These are phyloP conservation scores for Drosophila albomicans DNA, from an alignment of 1,140 invertebrate species.

Conservation along the genomic window DNA sequence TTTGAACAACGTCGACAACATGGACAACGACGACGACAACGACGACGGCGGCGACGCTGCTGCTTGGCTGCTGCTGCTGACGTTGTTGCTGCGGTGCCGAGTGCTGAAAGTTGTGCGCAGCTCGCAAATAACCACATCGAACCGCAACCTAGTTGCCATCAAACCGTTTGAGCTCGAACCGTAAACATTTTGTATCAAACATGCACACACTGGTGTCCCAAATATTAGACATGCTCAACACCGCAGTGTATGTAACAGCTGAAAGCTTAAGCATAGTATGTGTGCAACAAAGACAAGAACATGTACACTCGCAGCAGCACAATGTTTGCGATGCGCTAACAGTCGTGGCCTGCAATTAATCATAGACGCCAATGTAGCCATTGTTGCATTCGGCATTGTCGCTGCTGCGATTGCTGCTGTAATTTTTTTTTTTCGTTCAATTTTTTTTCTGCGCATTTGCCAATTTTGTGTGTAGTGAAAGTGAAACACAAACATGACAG, in stretches of 20 bases:
- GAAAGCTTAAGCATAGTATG: not conserved
- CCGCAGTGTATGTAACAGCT: not conserved
- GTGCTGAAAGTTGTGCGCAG: not conserved
- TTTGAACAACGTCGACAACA: slow-evolving; percentile 69
- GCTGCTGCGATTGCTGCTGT: slow-evolving; percentile 16
- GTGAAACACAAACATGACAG: slow-evolving; percentile 46
- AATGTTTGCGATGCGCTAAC: not conserved
- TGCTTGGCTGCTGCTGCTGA: slow-evolving; percentile 28
- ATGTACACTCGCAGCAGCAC: no score
- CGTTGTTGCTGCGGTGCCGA: slow-evolving; percentile 28
- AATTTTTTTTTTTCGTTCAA: slow-evolving; percentile 9
- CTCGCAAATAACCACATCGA: slow-evolving; percentile 10
- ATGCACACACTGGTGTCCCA: slow-evolving; percentile 12
- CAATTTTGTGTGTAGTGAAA: slow-evolving; percentile 60
- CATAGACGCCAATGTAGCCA: slow-evolving; percentile 1
- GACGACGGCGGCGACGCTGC: slow-evolving; percentile 37
- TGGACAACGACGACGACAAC: slow-evolving; percentile 51
- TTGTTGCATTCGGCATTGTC: slow-evolving; percentile 33
- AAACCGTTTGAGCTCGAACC: not conserved
- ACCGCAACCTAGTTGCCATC: not conserved
- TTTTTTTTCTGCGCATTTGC: slow-evolving; percentile 20
- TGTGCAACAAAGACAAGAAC: not conserved
- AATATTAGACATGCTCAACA: slow-evolving; percentile 29
- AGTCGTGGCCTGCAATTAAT: not conserved
- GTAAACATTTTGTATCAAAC: no score